Base-by-base conservation (phyloP, 2,797 vertebrate species). In the Karalla daura region DNA sequence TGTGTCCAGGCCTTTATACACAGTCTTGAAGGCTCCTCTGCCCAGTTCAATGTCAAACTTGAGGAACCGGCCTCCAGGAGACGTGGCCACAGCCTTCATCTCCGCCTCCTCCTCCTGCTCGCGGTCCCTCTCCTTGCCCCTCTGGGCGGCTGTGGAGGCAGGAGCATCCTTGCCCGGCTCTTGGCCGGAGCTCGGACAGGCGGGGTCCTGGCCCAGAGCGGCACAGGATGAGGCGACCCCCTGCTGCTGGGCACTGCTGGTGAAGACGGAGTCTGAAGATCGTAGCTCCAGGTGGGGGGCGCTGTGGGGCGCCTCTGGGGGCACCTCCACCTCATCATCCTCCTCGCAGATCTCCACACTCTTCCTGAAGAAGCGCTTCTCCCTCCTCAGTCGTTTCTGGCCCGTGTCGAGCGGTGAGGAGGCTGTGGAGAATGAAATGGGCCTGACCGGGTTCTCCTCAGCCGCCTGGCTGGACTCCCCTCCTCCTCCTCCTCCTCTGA, bases 41-140 rank as follows among this genome's bases (percentile, higher is more conserved):
- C 97, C 97, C 30, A 98, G 82, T 87, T 98, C 97, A 36, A 98
- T 96, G 83, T 98, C 97, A 70, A 98, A 98, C 65, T 98, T 98
- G 51, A 98, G 93, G 88, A 98, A 98, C 27, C 97, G 92, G 53
- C 96, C 96, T 2, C 96, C 91, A 5, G 96, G 96, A 11, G 97
- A 98, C 5, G 96, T 97, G 45, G 96, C 96, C 35, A 98, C 95
- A 0, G 96, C 96, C 84, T 98, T 97, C 96, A 97, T 97, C 89
- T 96, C 96, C 0, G 95, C 96, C 88, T 98, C 96, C 83, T 98
- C 96, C 78, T 97, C 96, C 66, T 92, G 95, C 78, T 98, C 96
- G 5, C 93, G 93, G 54, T 96, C 96, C 45, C 91, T 93, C 76
- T 96, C 95, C 78, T 95, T 96, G 59, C 91, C 94, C 53, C 78